Conservation (phyloP, 2,888 invertebrate species). For the Cantharis rufa region DNA sequence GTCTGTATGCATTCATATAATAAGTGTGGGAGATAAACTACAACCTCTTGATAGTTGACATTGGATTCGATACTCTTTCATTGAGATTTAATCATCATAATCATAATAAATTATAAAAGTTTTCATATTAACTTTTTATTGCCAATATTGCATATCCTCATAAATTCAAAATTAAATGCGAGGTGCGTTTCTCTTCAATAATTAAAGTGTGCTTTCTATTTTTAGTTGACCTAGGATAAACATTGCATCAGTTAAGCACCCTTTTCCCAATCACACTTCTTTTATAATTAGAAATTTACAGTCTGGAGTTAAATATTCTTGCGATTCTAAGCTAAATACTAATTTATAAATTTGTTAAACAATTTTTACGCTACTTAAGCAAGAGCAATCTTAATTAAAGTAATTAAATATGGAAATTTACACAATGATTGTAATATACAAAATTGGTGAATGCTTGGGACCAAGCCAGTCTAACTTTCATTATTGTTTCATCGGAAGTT, state of each 20-base stretch:
- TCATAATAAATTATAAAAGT: not conserved
- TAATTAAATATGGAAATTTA: not conserved
- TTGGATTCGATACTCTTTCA: not conserved
- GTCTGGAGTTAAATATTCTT: not conserved
- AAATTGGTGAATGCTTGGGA: not conserved
- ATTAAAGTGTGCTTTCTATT: not conserved
- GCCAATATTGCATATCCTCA: not conserved
- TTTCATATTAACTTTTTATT: not conserved
- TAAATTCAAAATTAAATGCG: no score
- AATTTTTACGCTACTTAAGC: not conserved
- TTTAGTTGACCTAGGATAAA: not conserved
- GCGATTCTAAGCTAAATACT: no score
- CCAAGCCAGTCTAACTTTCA: not conserved
- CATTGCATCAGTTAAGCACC: not conserved
- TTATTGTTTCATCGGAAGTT: not conserved
- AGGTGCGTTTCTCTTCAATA: no score
- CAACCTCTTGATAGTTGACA: not conserved
- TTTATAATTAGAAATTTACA: not conserved
- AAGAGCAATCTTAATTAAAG: not conserved
- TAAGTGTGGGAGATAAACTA: not conserved
- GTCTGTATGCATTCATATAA: not conserved
- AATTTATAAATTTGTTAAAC: no score
- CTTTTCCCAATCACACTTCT: not conserved
- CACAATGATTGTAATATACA: not conserved
- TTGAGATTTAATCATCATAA: not conserved